phyloP scores from a whole-genome alignment of 2,888 invertebrate genomes.

The Hoplodrina ambigua region DNA sequence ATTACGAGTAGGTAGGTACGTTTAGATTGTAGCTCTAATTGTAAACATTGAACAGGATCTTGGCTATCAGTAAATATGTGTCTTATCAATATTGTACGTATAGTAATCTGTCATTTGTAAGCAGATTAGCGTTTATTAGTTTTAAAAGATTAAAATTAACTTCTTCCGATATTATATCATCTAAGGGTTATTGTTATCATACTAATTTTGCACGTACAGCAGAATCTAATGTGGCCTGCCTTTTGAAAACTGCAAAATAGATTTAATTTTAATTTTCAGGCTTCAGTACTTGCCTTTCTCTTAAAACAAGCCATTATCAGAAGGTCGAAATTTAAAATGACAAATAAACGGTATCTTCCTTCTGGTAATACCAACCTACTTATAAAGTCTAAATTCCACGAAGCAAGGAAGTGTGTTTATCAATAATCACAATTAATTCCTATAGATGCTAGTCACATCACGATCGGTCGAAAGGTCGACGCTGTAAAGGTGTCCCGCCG shows the following conservation, averaged over 20 bases:
- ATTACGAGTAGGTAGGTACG: conserved; percentile 23
- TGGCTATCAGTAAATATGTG: conserved; percentile 46
- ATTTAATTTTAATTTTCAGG: neutral
- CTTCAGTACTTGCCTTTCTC: neutral
- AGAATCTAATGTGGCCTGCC: neutral
- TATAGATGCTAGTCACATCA: conserved; percentile 60
- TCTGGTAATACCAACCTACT: conserved; percentile 33
- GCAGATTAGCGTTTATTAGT: conserved; percentile 43
- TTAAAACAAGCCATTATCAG: neutral
- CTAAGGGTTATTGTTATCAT: conserved; percentile 26
- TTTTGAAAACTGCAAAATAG: too few relatives aligned
- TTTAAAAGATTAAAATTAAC: conserved; percentile 39
- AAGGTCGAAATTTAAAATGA: conserved; percentile 42
- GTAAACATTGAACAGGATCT: conserved; percentile 68
- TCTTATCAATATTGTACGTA: conserved; percentile 53
- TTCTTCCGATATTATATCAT: conserved; percentile 31
- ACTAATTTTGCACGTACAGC: conserved; percentile 17
- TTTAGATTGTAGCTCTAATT: conserved; percentile 30
- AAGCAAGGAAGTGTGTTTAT: conserved; percentile 55
- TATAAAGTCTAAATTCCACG: conserved; percentile 36
- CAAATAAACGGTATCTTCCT: conserved; percentile 47
- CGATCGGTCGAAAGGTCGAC: conserved; percentile 57
- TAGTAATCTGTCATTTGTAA: conserved; percentile 38
- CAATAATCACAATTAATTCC: conserved; percentile 43
- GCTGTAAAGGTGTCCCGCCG: conserved; percentile 28